Conservation (phyloP, 2,888 invertebrate genomes). For the Malthinus seriepunctatus region DNA sequence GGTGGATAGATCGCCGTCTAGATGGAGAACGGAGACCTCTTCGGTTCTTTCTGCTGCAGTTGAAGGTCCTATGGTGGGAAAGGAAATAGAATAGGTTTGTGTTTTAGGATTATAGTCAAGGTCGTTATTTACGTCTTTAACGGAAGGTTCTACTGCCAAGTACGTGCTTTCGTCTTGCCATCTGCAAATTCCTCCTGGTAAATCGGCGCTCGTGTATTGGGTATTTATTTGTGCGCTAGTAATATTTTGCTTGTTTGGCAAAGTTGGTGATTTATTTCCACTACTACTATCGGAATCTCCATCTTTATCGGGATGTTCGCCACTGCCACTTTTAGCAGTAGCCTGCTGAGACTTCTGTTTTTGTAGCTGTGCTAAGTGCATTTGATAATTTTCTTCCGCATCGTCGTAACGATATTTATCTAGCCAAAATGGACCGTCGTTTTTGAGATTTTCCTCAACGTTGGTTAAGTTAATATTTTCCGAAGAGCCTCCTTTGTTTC, state of each 20-base stretch:
- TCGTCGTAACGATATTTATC: conserved; percentile 66
- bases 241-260: conserved; percentile 8
- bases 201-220: conserved; percentile 70
- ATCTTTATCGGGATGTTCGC: conserved; percentile 59
- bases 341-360: conserved; percentile 38
- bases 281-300: conserved; percentile 65
- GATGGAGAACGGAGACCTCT: conserved; percentile 45
- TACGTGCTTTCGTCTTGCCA: conserved; percentile 84
- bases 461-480: background rate
- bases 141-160: conserved; percentile 61
- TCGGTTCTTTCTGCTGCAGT: conserved; percentile 48
- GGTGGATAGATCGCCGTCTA: conserved; percentile 18
- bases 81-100: conserved; percentile 9
- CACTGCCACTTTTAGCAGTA: conserved; percentile 30
- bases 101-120: conserved; percentile 20
- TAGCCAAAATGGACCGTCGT: conserved; percentile 63
- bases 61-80: conserved; percentile 54
- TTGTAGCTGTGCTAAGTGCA: conserved; percentile 57
- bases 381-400: conserved; percentile 67
- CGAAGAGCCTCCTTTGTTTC: conserved; percentile 33
- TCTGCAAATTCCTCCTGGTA: conserved; percentile 79
- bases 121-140: conserved; percentile 40
- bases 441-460: conserved; percentile 42
- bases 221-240: conserved; percentile 47
- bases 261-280: conserved; percentile 49